Conservation (phyloP, 2,797 vertebrate genomes). For the Aphelocoma californica region DNA sequence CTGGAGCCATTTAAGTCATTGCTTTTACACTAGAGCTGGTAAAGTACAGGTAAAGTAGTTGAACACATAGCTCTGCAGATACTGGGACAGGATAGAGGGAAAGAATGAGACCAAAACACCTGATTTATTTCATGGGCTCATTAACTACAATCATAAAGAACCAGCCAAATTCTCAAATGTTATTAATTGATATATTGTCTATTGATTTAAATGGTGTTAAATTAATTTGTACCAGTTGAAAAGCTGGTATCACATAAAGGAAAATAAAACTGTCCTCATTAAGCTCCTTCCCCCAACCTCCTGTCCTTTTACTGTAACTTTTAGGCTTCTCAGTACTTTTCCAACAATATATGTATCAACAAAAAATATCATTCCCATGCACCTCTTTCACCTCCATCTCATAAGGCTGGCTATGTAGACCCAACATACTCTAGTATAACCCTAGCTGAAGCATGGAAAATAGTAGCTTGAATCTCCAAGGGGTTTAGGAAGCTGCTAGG, state of each 20-base stretch:
- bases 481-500: constrained; percentile 52
- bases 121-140: neutral
- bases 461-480: constrained; percentile 39
- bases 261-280: constrained; percentile 19
- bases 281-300: neutral
- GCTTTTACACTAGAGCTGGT: constrained; percentile 46
- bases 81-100: constrained; percentile 57
- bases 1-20: neutral
- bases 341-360: constrained; percentile 20
- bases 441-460: constrained; percentile 58
- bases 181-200: neutral
- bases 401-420: constrained; percentile 32
- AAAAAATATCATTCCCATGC: constrained; percentile 12
- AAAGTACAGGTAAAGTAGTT: constrained; percentile 39
- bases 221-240: constrained; percentile 23
- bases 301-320: constrained; percentile 51
- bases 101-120: constrained; percentile 31
- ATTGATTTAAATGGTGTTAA: neutral
- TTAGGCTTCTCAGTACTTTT: constrained; percentile 49
- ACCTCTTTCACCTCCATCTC: constrained; percentile 15
- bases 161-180: neutral
- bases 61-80: constrained; percentile 39
- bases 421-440: constrained; percentile 33
- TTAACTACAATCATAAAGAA: constrained; percentile 3
- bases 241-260: constrained; percentile 19